Evolutionary conservation across 2,797 vertebrate species (phyloP), one percentile per base, ranked within the genome.

Genomic region (Aldrovandia affinis): DNA sequence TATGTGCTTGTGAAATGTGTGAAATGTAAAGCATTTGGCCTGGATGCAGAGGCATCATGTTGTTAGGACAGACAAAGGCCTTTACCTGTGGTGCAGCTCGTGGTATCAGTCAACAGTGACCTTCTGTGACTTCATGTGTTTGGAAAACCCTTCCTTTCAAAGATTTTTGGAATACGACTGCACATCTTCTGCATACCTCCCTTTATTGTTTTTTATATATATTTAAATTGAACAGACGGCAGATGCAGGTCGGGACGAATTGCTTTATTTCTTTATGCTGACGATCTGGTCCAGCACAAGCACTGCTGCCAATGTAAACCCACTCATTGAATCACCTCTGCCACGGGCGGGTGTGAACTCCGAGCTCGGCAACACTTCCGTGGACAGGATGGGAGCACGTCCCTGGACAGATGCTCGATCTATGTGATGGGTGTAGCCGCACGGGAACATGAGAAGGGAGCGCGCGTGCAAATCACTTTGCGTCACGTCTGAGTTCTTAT

Each of bases 11-110:
- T n/a, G 25, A 77, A 47, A 47, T 77, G 73, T 47, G 0, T 77
- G 30, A 47, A 77, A 77, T 47, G 42, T 47, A 47, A 77, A 77
- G 22, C 39, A 77, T 77, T 77, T 44, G 73, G 73, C 33, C 42
- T 4, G 39, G 73, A n/a, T 10, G 39, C 7, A n/a, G 22, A 7
- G 73, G 73, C 36, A n/a, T 47, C 39, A 77, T n/a, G 22, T n/a
- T 18, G 25, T 25, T 3, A 42, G 42, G 25, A 25, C 73, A 77
- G 25, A 77, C 42, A 25, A 44, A 77, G 73, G 42, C 15, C 42
- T 44, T 77, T 77, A 47, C 39, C 73, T 25, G 47, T 12, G 15
- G 39, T 10, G 22, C 73, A 25, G 42, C 14, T 4, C 39, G 68
- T 73, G 30, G 42, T 12, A 47, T 44, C 73, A 47, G 39, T 36